phyloP scores from a whole-genome alignment of 2,113 vertebrate genomes.

The Cervus canadensis region DNA sequence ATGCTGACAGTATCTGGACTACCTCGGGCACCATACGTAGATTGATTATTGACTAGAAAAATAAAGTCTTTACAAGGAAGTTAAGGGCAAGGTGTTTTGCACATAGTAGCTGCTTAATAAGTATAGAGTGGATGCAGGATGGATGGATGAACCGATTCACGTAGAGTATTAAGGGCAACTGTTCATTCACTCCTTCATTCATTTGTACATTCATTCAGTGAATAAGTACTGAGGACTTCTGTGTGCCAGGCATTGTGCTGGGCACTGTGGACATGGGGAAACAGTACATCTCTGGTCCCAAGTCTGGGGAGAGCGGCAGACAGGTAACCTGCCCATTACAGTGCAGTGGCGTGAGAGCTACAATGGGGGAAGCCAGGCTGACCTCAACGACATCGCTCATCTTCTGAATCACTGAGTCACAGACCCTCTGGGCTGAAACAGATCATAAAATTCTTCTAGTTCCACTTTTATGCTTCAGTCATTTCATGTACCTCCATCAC shows the following conservation, averaged over 20 bases:
- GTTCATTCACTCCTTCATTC: background rate
- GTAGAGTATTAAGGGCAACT: background rate
- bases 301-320: background rate
- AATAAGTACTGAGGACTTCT: background rate
- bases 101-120: background rate
- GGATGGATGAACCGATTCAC: background rate
- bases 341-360: background rate
- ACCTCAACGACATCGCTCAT: background rate
- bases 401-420: background rate
- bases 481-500: background rate
- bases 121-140: background rate
- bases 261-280: background rate
- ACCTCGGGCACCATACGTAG: background rate
- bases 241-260: background rate
- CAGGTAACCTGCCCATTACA: background rate
- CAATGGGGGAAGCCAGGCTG: background rate
- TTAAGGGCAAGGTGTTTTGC: background rate
- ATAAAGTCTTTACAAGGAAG: background rate
- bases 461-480: background rate
- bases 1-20: background rate
- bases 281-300: background rate
- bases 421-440: background rate
- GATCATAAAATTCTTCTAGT: background rate
- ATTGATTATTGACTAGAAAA: background rate
- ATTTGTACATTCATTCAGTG: background rate